Evolutionary conservation across 2,113 vertebrate genomes (phyloP).

Genomic region (Melanerpes aurifrons): DNA sequence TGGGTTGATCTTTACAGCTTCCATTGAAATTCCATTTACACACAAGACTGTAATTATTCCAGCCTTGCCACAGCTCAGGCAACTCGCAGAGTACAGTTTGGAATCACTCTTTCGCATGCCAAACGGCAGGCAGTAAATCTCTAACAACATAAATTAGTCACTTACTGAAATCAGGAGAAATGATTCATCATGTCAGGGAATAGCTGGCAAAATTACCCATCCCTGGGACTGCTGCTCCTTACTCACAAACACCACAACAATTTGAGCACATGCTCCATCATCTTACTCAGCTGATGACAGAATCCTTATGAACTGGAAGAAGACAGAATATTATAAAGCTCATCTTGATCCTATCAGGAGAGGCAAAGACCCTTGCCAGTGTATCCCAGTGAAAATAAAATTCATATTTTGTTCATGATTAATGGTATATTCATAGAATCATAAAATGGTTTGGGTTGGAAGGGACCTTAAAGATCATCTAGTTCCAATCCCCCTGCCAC

Average conservation of each 20-base stretch:
- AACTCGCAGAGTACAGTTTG: constrained; percentile 26
- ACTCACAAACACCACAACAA: background rate
- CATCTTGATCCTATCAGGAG: background rate
- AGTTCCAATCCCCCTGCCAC: too few species aligned
- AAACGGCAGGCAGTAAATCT: constrained; percentile 49
- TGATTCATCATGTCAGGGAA: constrained; percentile 62
- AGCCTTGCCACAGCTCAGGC: background rate
- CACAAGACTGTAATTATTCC: constrained; percentile 31
- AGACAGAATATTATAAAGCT: background rate
- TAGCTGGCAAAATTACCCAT: constrained; percentile 42
- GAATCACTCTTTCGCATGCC: constrained; percentile 63
- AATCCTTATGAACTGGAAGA: background rate
- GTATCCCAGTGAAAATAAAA: background rate
- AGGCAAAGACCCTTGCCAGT: background rate
- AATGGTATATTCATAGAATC: background rate
- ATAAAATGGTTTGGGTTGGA: too few species aligned
- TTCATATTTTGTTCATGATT: background rate
- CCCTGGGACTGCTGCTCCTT: constrained; percentile 8
- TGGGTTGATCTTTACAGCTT: background rate
- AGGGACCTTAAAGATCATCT: too few species aligned
- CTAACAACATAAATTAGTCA: constrained; percentile 71
- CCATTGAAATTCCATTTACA: constrained; percentile 6
- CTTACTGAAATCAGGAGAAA: constrained; percentile 66
- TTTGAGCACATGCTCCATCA: background rate
- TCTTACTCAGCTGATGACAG: background rate